phyloP scores from a whole-genome alignment of 1,140 invertebrate species.

The Elysia chlorotica region DNA sequence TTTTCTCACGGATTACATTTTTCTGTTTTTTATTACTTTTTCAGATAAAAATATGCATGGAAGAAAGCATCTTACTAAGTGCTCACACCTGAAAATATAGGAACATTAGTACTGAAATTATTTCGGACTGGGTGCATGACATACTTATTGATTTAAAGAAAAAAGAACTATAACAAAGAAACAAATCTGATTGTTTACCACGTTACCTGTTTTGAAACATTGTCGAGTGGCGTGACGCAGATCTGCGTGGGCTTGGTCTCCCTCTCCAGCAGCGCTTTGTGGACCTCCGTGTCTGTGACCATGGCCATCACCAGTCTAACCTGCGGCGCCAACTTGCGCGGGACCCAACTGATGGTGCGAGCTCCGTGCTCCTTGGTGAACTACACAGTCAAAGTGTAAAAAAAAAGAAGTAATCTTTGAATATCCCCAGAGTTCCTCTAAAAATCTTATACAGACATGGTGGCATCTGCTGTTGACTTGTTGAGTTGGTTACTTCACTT shows the following conservation, averaged over 20 bases:
- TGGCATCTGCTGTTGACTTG: too few species aligned
- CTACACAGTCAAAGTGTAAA: too few species aligned
- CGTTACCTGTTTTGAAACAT: conserved; percentile 30
- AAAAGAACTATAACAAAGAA: too few species aligned
- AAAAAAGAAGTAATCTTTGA: conserved; percentile 3
- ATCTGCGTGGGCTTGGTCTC: conserved; percentile 55
- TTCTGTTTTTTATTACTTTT: background rate
- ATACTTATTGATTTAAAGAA: too few species aligned
- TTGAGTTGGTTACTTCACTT: too few species aligned
- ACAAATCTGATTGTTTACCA: background rate
- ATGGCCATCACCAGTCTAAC: conserved; percentile 53
- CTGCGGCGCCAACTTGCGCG: conserved; percentile 54
- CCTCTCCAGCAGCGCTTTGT: conserved; percentile 45
- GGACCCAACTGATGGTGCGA: conserved; percentile 55
- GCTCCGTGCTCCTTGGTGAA: conserved; percentile 55
- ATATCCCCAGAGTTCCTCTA: too few species aligned
- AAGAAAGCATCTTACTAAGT: background rate
- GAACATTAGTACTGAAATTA: too few species aligned
- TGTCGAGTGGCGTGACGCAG: conserved; percentile 42
- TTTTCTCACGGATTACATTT: background rate
- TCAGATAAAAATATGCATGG: too few species aligned
- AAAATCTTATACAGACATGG: too few species aligned
- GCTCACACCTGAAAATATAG: too few species aligned
- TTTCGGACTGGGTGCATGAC: too few species aligned
- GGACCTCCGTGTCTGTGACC: conserved; percentile 44